Conservation (phyloP, 2,888 invertebrate genomes). For the Xylota sylvarum region DNA sequence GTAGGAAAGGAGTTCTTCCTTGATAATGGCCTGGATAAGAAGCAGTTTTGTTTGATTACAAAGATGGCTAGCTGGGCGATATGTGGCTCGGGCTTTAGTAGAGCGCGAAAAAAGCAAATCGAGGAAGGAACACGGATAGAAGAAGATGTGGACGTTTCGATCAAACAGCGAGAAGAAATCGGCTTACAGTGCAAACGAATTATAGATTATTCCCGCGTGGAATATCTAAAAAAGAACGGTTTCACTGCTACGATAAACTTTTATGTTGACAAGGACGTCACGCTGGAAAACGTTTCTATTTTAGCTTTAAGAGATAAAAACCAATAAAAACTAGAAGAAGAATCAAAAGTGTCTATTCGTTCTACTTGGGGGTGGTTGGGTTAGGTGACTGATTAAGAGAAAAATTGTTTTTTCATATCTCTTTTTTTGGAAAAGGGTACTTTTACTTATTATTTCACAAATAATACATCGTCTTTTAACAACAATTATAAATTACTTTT, state of each 20-base stretch:
- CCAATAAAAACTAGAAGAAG: constrained; percentile 55
- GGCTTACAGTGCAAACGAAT: constrained; percentile 92
- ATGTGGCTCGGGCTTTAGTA: constrained; percentile 89
- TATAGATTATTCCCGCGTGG: constrained; percentile 91
- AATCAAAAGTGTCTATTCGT: no score
- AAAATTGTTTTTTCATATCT: no score
- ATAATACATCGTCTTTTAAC: no score
- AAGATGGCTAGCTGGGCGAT: constrained; percentile 96
- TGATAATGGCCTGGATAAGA: constrained; percentile 86
- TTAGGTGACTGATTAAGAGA: no score
- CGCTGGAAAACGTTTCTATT: constrained; percentile 93
- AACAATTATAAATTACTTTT: no score
- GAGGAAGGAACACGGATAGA: constrained; percentile 73
- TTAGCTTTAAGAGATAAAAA: constrained; percentile 84
- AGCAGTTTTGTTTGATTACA: constrained; percentile 91
- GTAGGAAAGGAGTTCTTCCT: constrained; percentile 88
- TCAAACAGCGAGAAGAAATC: constrained; percentile 86
- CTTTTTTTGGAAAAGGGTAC: no score
- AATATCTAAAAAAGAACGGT: constrained; percentile 87
- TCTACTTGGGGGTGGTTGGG: no score
- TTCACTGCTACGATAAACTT: constrained; percentile 88
- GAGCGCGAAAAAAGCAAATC: constrained; percentile 84
- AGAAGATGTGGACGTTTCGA: constrained; percentile 1
- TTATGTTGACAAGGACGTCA: constrained; percentile 88
- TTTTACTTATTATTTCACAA: no score